These are phyloP conservation scores for Drosophila pruinosa DNA, from an alignment of 1,140 invertebrate species.

Conservation along the genomic window DNA sequence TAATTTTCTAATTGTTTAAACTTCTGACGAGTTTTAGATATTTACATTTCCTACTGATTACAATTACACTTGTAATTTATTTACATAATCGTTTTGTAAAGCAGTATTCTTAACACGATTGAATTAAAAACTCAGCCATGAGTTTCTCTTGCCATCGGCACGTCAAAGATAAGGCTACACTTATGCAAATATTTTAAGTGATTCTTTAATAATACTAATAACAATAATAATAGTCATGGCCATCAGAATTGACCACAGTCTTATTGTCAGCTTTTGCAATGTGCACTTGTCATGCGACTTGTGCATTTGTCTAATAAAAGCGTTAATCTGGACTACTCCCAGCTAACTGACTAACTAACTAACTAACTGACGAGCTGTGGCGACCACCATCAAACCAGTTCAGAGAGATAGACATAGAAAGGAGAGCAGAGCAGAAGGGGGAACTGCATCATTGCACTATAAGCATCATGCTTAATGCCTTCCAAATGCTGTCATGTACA, in stretches of 20 bases:
- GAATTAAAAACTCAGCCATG: background rate
- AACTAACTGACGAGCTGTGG: constrained; percentile 12
- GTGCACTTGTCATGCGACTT: constrained; percentile 65
- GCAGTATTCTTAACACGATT: background rate
- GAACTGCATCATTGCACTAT: background rate
- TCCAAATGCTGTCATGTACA: constrained; percentile 42
- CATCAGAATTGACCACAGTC: constrained; percentile 27
- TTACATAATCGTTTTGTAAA: background rate
- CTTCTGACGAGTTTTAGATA: too few species aligned
- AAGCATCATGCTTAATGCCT: constrained; percentile 42
- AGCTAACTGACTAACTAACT: constrained; percentile 12
- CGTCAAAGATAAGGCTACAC: background rate
- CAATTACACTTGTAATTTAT: background rate
- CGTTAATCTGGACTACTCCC: constrained; percentile 56
- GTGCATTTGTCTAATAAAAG: constrained; percentile 71
- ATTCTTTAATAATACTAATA: constrained; percentile 1
- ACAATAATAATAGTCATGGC: background rate
- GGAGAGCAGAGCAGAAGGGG: background rate
- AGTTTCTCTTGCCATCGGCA: background rate
- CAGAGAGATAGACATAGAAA: background rate
- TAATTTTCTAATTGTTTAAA: too few species aligned
- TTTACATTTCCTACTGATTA: background rate
- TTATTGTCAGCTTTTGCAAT: constrained; percentile 31
- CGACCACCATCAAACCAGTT: background rate
- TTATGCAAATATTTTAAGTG: constrained; percentile 1